A percentile compares a stretch with the other conserved stretches of the same genome.
Evolutionary conservation across 92 coral and sea anemone species (phyloP).

Genomic region (Meandrina meandrites): DNA sequence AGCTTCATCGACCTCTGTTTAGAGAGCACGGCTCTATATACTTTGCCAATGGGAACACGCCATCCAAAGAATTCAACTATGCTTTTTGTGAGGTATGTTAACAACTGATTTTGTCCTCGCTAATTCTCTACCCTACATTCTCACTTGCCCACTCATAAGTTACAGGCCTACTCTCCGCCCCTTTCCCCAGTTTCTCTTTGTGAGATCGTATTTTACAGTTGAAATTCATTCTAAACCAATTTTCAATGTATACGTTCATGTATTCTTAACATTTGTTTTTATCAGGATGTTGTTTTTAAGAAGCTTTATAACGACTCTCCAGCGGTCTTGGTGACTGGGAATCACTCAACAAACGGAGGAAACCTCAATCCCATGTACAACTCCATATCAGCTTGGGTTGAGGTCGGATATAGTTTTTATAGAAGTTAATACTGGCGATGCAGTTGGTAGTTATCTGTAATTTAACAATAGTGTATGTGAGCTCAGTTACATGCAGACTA

Average conservation of each 20-base stretch:
- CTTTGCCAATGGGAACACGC: constrained; percentile 50
- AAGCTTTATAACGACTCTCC: constrained; percentile 54
- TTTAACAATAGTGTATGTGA: too few relatives aligned
- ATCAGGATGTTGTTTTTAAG: constrained; percentile 40
- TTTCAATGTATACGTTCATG: not conserved
- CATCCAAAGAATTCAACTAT: constrained; percentile 55
- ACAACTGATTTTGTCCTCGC: not conserved
- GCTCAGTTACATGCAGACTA: too few relatives aligned
- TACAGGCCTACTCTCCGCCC: not conserved
- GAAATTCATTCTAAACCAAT: not conserved
- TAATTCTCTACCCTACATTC: not conserved
- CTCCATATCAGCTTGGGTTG: constrained; percentile 76
- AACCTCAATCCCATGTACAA: constrained; percentile 57
- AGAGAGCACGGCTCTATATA: constrained; percentile 62
- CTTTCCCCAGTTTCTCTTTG: not conserved
- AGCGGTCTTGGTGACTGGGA: constrained; percentile 48
- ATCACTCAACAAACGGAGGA: constrained; percentile 59
- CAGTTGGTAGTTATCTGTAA: too few relatives aligned
- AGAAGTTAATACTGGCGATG: too few relatives aligned
- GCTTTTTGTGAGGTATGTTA: constrained; percentile 68
- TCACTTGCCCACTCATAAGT: not conserved
- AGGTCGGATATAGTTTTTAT: constrained; percentile 33
- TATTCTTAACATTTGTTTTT: not conserved
- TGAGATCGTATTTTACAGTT: not conserved
- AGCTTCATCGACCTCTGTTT: constrained; percentile 68